Evolutionary conservation across 2,888 invertebrate genomes (phyloP), one percentile per base, ranked within the genome.

Genomic region (Esperia sulphurella): DNA sequence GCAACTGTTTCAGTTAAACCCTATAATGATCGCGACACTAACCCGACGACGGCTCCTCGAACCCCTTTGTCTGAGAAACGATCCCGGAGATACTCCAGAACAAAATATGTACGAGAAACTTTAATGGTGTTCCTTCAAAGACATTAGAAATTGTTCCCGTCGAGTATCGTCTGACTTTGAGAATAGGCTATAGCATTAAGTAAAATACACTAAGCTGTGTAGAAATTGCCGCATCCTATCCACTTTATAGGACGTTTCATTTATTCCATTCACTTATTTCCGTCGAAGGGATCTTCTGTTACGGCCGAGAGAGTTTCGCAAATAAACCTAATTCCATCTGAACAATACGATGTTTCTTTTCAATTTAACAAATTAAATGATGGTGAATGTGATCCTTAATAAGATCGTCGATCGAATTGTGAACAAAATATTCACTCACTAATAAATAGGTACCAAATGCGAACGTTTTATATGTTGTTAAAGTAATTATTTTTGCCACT

Each of bases 331-430:
- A 84, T 84, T 79, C 73, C 69, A 73, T 75, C 73, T 61, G 75
- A 79, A 82, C 79, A 83, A 80, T 82, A 72, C 79, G 73, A 81
- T 81, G 83, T 83, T 84, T 84, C 84, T 83, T 86, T 86, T 82
- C 86, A 84, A 87, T 87, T 86, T 85, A 82, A 81, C 81, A 85
- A 83, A 87, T 85, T 84, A 82, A 79, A 80, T 71, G 63, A 59
- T 61, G 48, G 43, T 21, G 50, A 45, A 51, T 31, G 47, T 29
- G 47, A 38, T 30, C 29, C 37, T 41, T 31, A 45, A 46, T 44
- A 47, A 43, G 45, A 45, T 51, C 44, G 31, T 45, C 45, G 47
- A 51, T 51, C 45, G 39, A 41, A 47, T 47, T 39, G 44, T 42
- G 43, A 51, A 45, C 42, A 42, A 44, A 21, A 21, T 21, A 5